Evolutionary conservation across 2,797 vertebrate species (phyloP), one percentile per base, ranked within the genome.

Genomic region (Dromococcyx pavoninus): DNA sequence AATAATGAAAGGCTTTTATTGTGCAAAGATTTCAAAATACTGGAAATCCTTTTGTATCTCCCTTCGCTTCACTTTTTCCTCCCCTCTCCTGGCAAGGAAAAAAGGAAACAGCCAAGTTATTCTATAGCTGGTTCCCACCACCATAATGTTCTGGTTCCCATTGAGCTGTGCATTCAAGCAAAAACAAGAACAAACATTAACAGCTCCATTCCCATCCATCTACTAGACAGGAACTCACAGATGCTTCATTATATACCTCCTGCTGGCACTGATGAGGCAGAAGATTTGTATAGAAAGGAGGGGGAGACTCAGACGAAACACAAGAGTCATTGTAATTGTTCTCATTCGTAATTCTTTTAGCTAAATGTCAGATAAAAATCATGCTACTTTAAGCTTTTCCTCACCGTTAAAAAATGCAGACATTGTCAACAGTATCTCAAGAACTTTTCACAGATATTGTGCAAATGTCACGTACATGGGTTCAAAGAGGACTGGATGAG

Each of bases 211-310:
- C 91, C 93, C 96, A 97, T 66, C 89, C 90, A 80, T 96, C 89
- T 86, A 48, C 46, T 25, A 79, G 83, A 88, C 80, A 85, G 85
- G 73, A 94, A 93, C 88, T 95, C 73, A 93, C 72, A 92, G 95
- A 95, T 69, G 71, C 95, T 96, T 95, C 95, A 96, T 95, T 96
- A 91, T 90, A 88, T 89, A 93, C 78, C 95, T 95, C 94, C 95
- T 4, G 56, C 84, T 86, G 86, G 82, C 95, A 92, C 83, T 86
- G 89, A 94, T 96, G 94, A 97, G 95, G 74, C 65, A 83, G 71
- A 96, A 93, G 74, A 94, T 86, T 92, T 85, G 39, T 70, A 91
- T 16, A 92, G 92, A 86, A 86, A 86, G 71, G 85, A 85, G 81
- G 64, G 77, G 77, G 70, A 93, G 39, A 46, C 82, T 27, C 44